Conservation (phyloP, 2,113 vertebrate species). For the Ciconia stormi region DNA sequence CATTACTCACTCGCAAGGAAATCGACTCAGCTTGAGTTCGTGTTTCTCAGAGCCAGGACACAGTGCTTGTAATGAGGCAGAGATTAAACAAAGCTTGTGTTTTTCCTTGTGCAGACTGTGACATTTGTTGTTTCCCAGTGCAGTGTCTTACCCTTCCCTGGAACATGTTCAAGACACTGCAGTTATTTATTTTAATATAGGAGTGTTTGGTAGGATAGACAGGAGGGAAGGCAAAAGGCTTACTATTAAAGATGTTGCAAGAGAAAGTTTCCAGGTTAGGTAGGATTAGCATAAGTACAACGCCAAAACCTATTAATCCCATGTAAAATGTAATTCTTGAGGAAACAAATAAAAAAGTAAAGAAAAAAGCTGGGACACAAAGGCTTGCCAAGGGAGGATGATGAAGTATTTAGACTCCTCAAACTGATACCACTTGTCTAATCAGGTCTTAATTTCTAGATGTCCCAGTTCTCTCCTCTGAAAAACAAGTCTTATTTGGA, state of each 20-base stretch:
- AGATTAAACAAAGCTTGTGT: neutral
- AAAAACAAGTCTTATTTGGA: slow-evolving; percentile 1
- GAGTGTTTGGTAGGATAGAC: neutral
- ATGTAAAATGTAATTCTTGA: neutral
- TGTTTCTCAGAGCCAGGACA: neutral
- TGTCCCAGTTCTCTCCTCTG: neutral
- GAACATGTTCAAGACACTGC: neutral
- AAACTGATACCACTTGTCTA: neutral
- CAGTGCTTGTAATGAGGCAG: neutral
- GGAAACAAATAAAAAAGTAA: neutral
- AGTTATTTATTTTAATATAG: neutral
- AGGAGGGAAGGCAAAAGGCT: neutral
- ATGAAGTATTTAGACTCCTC: neutral
- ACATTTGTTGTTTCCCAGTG: neutral
- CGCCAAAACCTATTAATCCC: neutral
- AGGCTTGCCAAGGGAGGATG: neutral
- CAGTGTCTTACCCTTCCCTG: neutral
- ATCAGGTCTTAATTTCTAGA: neutral
- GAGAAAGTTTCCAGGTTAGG: neutral
- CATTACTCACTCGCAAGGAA: neutral
- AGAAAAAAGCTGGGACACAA: neutral
- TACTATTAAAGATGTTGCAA: neutral
- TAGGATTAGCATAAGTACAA: neutral
- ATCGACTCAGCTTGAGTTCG: neutral
- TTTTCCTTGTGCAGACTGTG: neutral